Percentiles rank a stretch among this genome's conserved stretches.
Evolutionary conservation across 2,888 invertebrate genomes (phyloP).

Genomic region (Marronus borbonicus): DNA sequence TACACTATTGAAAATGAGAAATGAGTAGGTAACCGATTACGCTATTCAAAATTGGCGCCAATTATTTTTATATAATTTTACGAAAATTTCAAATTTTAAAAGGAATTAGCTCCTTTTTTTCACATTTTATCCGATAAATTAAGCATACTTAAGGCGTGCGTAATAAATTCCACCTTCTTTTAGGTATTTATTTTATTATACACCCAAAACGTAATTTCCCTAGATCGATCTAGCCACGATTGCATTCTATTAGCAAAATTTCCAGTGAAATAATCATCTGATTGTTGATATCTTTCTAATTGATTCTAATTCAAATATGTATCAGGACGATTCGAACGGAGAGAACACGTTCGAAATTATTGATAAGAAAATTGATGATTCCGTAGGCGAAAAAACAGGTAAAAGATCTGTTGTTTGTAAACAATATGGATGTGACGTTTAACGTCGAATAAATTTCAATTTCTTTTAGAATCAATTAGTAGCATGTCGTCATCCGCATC

Average conservation of each 20-base stretch:
- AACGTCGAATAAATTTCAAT: background rate
- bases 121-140: too few relatives aligned
- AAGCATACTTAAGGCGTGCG: too few relatives aligned
- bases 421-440: conserved; percentile 43
- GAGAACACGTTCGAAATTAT: conserved; percentile 70
- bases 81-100: too few relatives aligned
- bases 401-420: conserved; percentile 48
- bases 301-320: conserved; percentile 52
- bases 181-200: background rate
- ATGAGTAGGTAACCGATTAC: too few relatives aligned
- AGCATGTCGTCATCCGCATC: conserved; percentile 69
- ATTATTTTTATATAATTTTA: too few relatives aligned
- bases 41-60: too few relatives aligned
- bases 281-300: background rate
- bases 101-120: too few relatives aligned
- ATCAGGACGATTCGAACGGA: conserved; percentile 69
- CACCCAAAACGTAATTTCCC: conserved; percentile 29
- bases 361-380: conserved; percentile 65
- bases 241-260: conserved; percentile 51
- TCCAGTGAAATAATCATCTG: conserved; percentile 22
- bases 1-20: too few relatives aligned
- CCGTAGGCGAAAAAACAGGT: conserved; percentile 62
- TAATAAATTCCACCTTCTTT: too few relatives aligned
- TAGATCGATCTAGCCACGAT: conserved; percentile 55
- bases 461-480: conserved; percentile 67